Percentiles rank a stretch among this genome's conserved stretches.
phyloP scores from a whole-genome alignment of 1,140 invertebrate genomes.

The Notospermus geniculatus region DNA sequence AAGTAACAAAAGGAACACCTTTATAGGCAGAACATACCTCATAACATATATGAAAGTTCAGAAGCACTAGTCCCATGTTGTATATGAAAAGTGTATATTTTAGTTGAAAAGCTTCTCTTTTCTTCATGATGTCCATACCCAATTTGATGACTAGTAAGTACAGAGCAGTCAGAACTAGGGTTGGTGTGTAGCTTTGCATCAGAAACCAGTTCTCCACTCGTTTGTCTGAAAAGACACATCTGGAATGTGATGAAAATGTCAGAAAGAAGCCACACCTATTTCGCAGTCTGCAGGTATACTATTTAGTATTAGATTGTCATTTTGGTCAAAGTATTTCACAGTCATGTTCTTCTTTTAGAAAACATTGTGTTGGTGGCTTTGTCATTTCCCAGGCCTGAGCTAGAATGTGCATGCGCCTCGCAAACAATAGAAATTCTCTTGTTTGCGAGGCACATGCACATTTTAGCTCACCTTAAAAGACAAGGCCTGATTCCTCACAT shows the following conservation, averaged over 20 bases:
- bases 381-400: too few relatives aligned
- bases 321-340: too few relatives aligned
- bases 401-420: too few relatives aligned
- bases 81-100: conserved; percentile 78
- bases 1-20: conserved; percentile 12
- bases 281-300: neutral
- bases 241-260: neutral
- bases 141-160: conserved; percentile 75
- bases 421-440: too few relatives aligned
- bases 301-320: neutral
- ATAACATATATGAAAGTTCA: conserved; percentile 82
- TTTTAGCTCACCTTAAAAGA: too few relatives aligned
- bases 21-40: conserved; percentile 60
- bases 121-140: conserved; percentile 80
- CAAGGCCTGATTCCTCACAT: too few relatives aligned
- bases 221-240: conserved; percentile 32
- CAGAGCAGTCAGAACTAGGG: conserved; percentile 73
- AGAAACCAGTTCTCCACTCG: conserved; percentile 86
- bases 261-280: conserved; percentile 4
- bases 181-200: conserved; percentile 88
- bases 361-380: too few relatives aligned
- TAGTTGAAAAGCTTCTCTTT: conserved; percentile 74
- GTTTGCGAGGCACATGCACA: too few relatives aligned
- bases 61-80: conserved; percentile 77
- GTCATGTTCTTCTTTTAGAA: too few relatives aligned